phyloP scores from a whole-genome alignment of 2,113 vertebrate species.

The Psophia crepitans region DNA sequence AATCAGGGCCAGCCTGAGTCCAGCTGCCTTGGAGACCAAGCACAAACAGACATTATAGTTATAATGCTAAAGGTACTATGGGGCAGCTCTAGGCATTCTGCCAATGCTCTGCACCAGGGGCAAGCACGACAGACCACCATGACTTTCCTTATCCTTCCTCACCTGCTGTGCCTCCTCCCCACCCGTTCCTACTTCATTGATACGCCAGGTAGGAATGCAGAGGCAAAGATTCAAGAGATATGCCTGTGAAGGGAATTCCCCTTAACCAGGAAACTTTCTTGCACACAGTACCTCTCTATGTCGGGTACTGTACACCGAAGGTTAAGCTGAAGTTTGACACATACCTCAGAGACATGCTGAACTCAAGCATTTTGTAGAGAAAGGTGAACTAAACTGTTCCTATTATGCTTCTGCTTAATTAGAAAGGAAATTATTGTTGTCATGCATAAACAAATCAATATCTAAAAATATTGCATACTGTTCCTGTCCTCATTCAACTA shows the following conservation, averaged over 20 bases:
- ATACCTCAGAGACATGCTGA: background rate
- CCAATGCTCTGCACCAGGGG: background rate
- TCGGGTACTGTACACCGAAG: background rate
- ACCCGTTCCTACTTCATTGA: background rate
- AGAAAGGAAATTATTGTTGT: background rate
- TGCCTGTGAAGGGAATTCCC: background rate
- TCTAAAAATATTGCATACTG: background rate
- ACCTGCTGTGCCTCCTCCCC: background rate
- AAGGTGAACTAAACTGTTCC: background rate
- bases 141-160: background rate
- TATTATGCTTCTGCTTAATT: background rate
- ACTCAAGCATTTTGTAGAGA: background rate
- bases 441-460: background rate
- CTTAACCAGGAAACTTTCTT: background rate
- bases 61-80: background rate
- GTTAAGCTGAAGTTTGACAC: background rate
- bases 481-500: background rate
- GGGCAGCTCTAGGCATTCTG: background rate
- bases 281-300: background rate
- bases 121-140: background rate
- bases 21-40: background rate
- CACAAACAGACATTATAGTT: background rate
- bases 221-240: background rate
- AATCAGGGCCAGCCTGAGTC: background rate
- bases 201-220: background rate